Evolutionary conservation across 2,888 invertebrate species (phyloP), one percentile per base, ranked within the genome.

Genomic region (Drosophila anomalata): DNA sequence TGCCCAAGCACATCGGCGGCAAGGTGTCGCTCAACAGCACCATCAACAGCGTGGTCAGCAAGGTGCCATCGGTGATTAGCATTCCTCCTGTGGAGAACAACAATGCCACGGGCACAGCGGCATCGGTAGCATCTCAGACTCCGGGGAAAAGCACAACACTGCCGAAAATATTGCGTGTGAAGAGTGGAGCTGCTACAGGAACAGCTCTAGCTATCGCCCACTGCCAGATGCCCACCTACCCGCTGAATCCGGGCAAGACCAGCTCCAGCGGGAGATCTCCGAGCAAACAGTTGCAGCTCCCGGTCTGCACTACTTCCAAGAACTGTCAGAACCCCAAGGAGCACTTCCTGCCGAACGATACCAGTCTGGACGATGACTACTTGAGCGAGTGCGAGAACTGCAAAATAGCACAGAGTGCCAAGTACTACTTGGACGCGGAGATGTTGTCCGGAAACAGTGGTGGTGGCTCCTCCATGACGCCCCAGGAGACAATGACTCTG

Each of bases 331-430:
- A 92, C 86, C 92, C 92, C 44, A 92, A 90, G 71, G 92, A 92
- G 71, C 92, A 92, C 76, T 92, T 92, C 68, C 78, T 92, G 74
- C 92, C 92, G 63, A 92, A 92, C 69, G 92, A 92, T 65, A 92
- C 92, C 22, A 92, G 92, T 56, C 78, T 92, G 58, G 93, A 94
- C 52, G 95, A 96, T 88, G 96, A 96, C 91, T 96, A 96, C 90
- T 93, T 96, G 78, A 96, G 95, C 91, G 96, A 96, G 92, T 96
- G 96, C 91, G 96, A 96, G 92, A 96, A 96, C 92, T 96, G 96
- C 92, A 96, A 96, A 92, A 95, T 95, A 53, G 94, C 95, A 5
- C 94, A 94, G 79, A 95, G 95, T 77, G 95, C 95, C 75, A 93
- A 95, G 73, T 94, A 94, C 87, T 94, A 94, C 89, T 92, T 94